A percentile compares a stretch with the other conserved stretches of the same genome.
phyloP scores from a whole-genome alignment of 2,888 invertebrate genomes.

The Stomorhina lunata region DNA sequence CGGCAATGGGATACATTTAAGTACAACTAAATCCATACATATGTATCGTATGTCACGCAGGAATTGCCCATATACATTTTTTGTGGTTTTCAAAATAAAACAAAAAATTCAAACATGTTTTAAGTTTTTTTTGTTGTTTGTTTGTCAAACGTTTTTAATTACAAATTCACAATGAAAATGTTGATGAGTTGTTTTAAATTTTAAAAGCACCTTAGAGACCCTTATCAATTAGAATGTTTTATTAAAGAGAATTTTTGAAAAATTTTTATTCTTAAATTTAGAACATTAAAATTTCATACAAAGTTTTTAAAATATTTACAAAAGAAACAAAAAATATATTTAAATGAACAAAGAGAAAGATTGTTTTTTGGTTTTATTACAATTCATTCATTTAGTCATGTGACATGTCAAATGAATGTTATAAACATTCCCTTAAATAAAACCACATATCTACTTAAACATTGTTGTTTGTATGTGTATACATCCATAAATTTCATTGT shows the following conservation, averaged over 20 bases:
- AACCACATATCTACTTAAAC: background rate
- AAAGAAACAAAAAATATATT: background rate
- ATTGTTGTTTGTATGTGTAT: background rate
- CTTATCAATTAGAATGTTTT: slow-evolving; percentile 20
- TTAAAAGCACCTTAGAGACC: slow-evolving; percentile 38
- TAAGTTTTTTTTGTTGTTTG: background rate
- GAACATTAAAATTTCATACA: background rate
- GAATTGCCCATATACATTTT: no score
- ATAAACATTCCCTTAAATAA: slow-evolving; percentile 12
- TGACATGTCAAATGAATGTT: slow-evolving; percentile 59
- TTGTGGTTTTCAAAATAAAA: slow-evolving; percentile 33
- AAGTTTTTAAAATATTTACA: background rate
- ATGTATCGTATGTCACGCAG: no score
- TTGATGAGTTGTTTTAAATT: slow-evolving; percentile 36
- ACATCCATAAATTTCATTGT: background rate
- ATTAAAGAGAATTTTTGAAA: background rate
- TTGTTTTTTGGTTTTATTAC: slow-evolving; percentile 9
- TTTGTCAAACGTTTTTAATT: slow-evolving; percentile 31
- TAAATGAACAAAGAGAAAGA: no score
- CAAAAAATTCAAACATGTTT: background rate
- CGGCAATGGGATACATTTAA: no score
- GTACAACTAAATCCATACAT: no score
- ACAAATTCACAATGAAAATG: slow-evolving; percentile 23
- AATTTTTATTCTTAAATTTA: background rate
- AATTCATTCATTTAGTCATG: slow-evolving; percentile 52